Evolutionary conservation across 2,888 invertebrate species (phyloP).

Genomic region (Ormyrus pomaceus): DNA sequence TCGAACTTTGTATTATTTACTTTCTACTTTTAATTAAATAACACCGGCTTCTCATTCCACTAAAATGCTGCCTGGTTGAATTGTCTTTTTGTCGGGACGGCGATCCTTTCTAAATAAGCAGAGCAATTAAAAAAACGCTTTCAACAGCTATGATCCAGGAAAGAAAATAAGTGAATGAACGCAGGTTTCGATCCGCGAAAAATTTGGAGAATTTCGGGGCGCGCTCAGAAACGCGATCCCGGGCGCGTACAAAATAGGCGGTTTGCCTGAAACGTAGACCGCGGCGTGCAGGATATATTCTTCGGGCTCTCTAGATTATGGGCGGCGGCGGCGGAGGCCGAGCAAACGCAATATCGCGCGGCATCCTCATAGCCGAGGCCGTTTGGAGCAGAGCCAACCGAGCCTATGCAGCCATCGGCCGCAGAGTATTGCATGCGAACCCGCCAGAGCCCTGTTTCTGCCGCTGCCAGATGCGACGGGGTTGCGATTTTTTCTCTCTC

Average conservation of each 20-base stretch:
- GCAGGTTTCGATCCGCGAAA: neutral
- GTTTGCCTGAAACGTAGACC: neutral
- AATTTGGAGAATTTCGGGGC: neutral
- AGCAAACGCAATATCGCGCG: slow-evolving; percentile 16
- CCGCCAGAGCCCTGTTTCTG: neutral
- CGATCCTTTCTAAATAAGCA: neutral
- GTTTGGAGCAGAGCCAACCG: slow-evolving; percentile 43
- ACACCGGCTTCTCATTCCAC: neutral
- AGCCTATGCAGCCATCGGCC: neutral
- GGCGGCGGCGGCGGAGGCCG: neutral
- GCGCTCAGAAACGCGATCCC: neutral
- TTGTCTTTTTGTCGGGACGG: neutral
- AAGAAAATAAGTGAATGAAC: neutral
- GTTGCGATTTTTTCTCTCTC: neutral
- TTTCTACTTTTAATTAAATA: slow-evolving; percentile 11
- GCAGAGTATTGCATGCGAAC: no score
- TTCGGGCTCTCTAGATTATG: slow-evolving; percentile 2
- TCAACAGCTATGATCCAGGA: no score
- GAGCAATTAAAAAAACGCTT: no score
- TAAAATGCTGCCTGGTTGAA: neutral
- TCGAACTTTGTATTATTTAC: slow-evolving; percentile 9
- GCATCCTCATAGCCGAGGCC: slow-evolving; percentile 9
- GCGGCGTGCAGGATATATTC: neutral
- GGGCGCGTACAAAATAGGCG: no score
- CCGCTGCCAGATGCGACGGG: neutral